Percentiles rank a stretch among this genome's conserved stretches.
Evolutionary conservation across 2,113 vertebrate genomes (phyloP).

Genomic region (Physeter macrocephalus): DNA sequence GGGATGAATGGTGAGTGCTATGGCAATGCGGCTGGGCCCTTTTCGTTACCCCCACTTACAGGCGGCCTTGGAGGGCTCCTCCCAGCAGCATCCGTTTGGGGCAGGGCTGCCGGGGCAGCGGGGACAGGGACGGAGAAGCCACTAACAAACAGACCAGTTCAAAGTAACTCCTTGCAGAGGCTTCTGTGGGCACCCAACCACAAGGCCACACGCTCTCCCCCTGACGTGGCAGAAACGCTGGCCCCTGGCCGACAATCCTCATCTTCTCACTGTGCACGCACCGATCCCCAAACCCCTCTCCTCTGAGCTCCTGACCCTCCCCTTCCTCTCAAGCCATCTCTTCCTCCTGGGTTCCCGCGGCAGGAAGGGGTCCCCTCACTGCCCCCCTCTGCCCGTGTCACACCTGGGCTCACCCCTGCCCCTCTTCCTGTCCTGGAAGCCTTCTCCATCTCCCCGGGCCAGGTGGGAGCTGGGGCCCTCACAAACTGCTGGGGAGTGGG

Average conservation of each 20-base stretch:
- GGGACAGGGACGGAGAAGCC: background rate
- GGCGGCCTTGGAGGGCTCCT: background rate
- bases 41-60: background rate
- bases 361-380: background rate
- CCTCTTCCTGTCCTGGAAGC: background rate
- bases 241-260: background rate
- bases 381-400: background rate
- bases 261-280: accelerated
- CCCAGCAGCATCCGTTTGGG: constrained; percentile 5
- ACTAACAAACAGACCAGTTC: background rate
- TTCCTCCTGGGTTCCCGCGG: background rate
- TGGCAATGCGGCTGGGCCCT: background rate
- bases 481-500: too few relatives aligned
- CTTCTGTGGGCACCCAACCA: background rate
- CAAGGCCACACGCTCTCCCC: background rate
- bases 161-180: constrained; percentile 32
- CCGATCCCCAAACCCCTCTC: background rate
- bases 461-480: background rate
- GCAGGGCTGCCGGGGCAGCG: background rate
- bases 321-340: background rate
- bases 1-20: background rate
- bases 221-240: background rate
- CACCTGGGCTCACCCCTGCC: background rate
- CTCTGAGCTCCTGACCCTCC: background rate
- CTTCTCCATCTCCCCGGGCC: background rate